These are phyloP conservation scores for Enteromius paludinosus DNA, from an alignment of 2,797 vertebrate genomes.

Conservation along the genomic window DNA sequence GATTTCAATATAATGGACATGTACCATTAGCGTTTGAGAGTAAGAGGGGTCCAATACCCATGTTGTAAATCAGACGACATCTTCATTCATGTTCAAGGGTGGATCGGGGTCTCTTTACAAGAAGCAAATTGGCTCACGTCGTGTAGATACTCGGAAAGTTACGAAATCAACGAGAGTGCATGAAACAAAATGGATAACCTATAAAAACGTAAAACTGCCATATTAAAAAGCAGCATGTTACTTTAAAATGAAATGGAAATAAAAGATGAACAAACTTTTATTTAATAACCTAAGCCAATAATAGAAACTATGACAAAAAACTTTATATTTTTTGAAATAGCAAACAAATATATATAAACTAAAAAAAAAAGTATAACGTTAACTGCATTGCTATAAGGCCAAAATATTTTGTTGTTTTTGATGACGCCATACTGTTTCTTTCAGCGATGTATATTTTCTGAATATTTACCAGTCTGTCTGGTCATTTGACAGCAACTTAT, in stretches of 20 bases:
- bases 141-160: conserved; percentile 78
- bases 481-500: not conserved
- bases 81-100: conserved; percentile 45
- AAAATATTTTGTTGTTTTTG: conserved; percentile 76
- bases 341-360: conserved; percentile 76
- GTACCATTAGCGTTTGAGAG: conserved; percentile 45
- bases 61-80: conserved; percentile 49
- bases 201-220: conserved; percentile 87
- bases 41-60: conserved; percentile 20
- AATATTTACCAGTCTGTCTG: conserved; percentile 39
- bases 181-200: conserved; percentile 81
- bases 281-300: conserved; percentile 82
- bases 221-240: conserved; percentile 86
- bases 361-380: conserved; percentile 70
- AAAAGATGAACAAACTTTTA: conserved; percentile 85
- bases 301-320: conserved; percentile 80
- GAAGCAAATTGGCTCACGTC: conserved; percentile 65
- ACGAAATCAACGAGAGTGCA: conserved; percentile 79
- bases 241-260: conserved; percentile 75
- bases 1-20: conserved; percentile 54
- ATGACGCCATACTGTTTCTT: conserved; percentile 44
- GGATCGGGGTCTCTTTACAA: conserved; percentile 62
- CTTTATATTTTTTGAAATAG: conserved; percentile 88
- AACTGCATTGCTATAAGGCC: conserved; percentile 84
- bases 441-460: conserved; percentile 51